Base-by-base conservation (phyloP, 2,888 invertebrate genomes). In the Oxyteleia sp. region DNA sequence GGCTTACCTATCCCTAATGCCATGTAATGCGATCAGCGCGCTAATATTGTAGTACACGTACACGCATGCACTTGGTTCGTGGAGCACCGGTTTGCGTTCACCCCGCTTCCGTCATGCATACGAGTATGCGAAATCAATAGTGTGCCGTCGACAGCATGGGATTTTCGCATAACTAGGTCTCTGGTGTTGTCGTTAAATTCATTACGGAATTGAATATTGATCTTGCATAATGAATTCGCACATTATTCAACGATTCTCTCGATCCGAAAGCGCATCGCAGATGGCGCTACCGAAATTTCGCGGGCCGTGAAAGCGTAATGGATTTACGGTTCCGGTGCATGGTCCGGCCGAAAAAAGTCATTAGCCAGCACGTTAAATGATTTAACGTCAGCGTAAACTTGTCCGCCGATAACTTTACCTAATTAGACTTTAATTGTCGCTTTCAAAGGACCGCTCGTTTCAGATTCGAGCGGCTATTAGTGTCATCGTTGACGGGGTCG, bases 11-110 rank as follows among this genome's bases (percentile, higher is more conserved):
- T 90, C 90, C 87, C 90, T 92, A 93, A 93, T 93, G 85, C 92
- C 88, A 79, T 90, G 92, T 93, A 93, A 93, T 93, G 91, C 92
- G 93, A 93, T 93, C 93, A 93, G 89, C 86, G 88, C 87, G 88
- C 88, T 78, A 87, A 87, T 84, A 87, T 88, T 85, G 72, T 79
- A 82, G 61, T 76, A 84, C 86, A 85, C 75, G 75, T 82, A 85
- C 81, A 75, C 72, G 32, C 78, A 69, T 72, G 69, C 59, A 61
- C 79, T 83, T 47, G 57, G 71, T 63, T 75, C 57, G 55, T 63
- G 32, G n/a, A 71, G 32, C 55, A 69, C 32, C 29, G 20, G 51
- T 43, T 45, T 29, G 57, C 64, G 61, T 55, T 55, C 68, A 35
- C 84, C 63, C 61, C 55, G 81, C 64, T 81, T 74, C 71, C 61